Conservation (phyloP, 2,888 invertebrate genomes). For the Rhingia rostrata region DNA sequence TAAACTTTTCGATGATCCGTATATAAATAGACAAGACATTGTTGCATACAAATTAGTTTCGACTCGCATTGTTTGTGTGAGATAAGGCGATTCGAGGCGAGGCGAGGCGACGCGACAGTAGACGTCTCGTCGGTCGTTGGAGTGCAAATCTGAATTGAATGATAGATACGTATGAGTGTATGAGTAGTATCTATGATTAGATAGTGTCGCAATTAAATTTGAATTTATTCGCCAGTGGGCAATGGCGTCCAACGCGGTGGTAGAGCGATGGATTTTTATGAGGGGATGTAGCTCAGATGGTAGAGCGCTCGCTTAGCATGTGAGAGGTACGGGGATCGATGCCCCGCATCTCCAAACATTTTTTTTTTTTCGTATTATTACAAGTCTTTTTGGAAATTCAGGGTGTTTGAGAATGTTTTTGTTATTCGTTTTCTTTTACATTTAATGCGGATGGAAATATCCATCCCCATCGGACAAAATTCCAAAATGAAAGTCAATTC, state of each 20-base stretch:
- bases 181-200: neutral
- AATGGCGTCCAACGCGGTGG: neutral
- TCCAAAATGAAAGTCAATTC: no score
- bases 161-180: no score
- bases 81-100: neutral
- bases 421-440: no score
- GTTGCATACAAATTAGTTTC: constrained; percentile 33
- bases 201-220: neutral
- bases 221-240: neutral
- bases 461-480: no score
- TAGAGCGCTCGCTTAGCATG: constrained; percentile 85
- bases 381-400: no score
- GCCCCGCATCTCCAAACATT: constrained; percentile 75
- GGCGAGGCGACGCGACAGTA: neutral
- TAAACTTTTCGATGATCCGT: constrained; percentile 28
- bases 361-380: constrained; percentile 38
- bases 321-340: constrained; percentile 86
- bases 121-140: no score
- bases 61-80: constrained; percentile 7
- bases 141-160: no score
- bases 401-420: no score
- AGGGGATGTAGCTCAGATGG: constrained; percentile 84
- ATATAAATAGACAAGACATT: constrained; percentile 24
- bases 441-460: no score
- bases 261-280: neutral